Conservation (phyloP, 2,888 invertebrate species). For the Aleiodes leptofemur region DNA sequence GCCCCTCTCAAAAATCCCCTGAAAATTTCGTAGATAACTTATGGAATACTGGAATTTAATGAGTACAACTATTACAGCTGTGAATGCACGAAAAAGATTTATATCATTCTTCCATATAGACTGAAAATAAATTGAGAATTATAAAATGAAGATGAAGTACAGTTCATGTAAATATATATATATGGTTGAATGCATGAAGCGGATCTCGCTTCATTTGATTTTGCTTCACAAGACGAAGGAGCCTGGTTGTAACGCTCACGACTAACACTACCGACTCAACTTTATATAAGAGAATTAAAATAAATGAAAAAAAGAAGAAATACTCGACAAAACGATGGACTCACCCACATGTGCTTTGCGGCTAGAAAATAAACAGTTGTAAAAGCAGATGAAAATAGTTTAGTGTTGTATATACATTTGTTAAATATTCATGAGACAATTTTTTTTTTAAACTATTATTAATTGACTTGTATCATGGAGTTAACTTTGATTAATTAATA, state of each 20-base stretch:
- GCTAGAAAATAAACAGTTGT: constrained; percentile 50
- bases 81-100: no score
- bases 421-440: constrained; percentile 14
- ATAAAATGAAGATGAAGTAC: constrained; percentile 9
- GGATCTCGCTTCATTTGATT: constrained; percentile 36
- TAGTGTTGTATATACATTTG: constrained; percentile 3
- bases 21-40: no score
- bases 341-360: constrained; percentile 53
- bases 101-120: no score
- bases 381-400: constrained; percentile 37
- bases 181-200: constrained; percentile 18
- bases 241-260: constrained; percentile 23
- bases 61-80: no score
- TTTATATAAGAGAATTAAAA: neutral
- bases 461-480: constrained; percentile 2
- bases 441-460: neutral
- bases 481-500: neutral
- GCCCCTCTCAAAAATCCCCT: no score
- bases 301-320: neutral
- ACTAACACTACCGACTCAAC: neutral
- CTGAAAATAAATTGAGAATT: neutral
- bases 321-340: constrained; percentile 35
- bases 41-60: no score
- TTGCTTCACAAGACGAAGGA: constrained; percentile 1
- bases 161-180: constrained; percentile 13